Base-by-base conservation (phyloP, 2,113 vertebrate species). In the Chelonoidis abingdonii region DNA sequence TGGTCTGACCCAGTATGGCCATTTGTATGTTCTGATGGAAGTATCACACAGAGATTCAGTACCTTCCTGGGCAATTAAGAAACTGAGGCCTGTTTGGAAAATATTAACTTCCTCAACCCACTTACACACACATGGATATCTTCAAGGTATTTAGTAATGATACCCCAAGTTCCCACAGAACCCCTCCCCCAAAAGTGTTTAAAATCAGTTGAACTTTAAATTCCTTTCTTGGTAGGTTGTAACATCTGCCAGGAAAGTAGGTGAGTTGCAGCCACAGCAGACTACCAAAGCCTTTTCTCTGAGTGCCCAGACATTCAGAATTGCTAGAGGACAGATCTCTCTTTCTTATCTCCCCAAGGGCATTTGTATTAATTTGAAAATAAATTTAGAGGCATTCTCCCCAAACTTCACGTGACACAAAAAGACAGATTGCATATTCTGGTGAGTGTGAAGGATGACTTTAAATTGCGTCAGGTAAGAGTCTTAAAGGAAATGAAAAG, bases 371-470 rank as follows among this genome's bases (percentile, higher is more conserved):
- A 35, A 47, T 31, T 25, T 69, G 41, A 84, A 87, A 84, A 80
- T 83, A 84, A 52, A 24, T 5, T 47, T 62, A 31, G 52, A 80
- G 25, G 4, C 49, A 27, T 76, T 76, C 85, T 65, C 14, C 35
- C 41, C 29, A 24, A 17, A 27, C 11, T 10, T 10, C 59, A 35
- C 21, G 10, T 89, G 47, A 38, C 29, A 72, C 41, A 79, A 6
- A 79, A 80, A 50, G 54, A 29, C 31, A 56, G 76, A 62, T 17
- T 44, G 19, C 31, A 57, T 16, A 5, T 27, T 22, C n/a, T 0
- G 1, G 69, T 69, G 80, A 41, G 44, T 1, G 8, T 25, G 54
- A 44, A 5, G 0, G 3, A 0, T 29, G 25, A 50, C 10, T 65
- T 69, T 22, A 59, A 14, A 57, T 17, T 21, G 50, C 2, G 0